Percentiles rank a stretch among this genome's conserved stretches.
These are phyloP conservation scores for Littorina saxatilis DNA, from an alignment of 1,140 invertebrate species.

Conservation along the genomic window DNA sequence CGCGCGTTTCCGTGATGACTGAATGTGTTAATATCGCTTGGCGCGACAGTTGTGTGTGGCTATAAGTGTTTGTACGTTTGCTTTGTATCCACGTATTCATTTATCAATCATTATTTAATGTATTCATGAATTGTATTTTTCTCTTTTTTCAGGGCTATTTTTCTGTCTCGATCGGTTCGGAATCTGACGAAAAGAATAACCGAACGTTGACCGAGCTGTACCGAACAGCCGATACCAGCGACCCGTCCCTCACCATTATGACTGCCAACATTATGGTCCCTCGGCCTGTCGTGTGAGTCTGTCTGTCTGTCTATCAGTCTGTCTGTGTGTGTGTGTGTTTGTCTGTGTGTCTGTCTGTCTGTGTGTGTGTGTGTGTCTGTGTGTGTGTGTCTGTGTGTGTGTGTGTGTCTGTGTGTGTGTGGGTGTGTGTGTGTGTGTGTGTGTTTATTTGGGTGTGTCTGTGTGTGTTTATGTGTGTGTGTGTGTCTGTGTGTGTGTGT, in stretches of 20 bases:
- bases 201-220: not conserved
- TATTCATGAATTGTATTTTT: not conserved
- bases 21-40: too few species aligned
- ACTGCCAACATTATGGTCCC: not conserved
- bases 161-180: not conserved
- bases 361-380: too few species aligned
- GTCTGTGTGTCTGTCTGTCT: not conserved
- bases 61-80: too few species aligned
- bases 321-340: not conserved
- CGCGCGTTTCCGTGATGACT: too few species aligned
- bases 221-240: not conserved
- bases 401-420: too few species aligned
- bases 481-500: not conserved
- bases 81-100: too few species aligned
- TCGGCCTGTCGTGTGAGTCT: not conserved
- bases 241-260: not conserved
- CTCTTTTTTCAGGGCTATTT: conserved; percentile 28
- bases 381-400: too few species aligned
- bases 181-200: not conserved
- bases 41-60: too few species aligned
- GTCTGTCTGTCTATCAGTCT: not conserved
- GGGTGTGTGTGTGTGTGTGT: too few species aligned
- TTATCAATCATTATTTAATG: not conserved
- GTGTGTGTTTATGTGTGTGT: too few species aligned
- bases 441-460: too few species aligned